Percentiles rank a stretch among this genome's conserved stretches.
phyloP scores from a whole-genome alignment of 2,888 invertebrate genomes.

The Drosophila kambysellisi region DNA sequence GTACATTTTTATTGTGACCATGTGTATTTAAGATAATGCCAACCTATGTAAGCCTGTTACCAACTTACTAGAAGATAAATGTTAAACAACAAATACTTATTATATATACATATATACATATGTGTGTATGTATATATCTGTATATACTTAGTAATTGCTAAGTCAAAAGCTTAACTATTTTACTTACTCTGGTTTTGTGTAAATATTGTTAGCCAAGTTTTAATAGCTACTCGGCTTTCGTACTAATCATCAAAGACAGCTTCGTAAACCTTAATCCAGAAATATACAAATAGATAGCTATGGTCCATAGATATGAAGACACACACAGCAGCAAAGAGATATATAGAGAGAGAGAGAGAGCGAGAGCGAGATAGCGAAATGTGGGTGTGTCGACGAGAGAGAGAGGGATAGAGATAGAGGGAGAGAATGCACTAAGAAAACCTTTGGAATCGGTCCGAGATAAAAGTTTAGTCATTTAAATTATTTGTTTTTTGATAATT shows the following conservation, averaged over 20 bases:
- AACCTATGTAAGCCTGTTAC: conserved; percentile 20
- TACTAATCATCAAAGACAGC: conserved; percentile 8
- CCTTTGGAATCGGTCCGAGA: background rate
- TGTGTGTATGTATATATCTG: conserved; percentile 6
- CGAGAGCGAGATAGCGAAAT: background rate
- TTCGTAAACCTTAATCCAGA: conserved; percentile 9
- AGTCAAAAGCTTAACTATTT: conserved; percentile 23
- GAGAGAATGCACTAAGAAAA: background rate
- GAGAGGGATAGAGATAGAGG: background rate
- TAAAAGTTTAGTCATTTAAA: background rate
- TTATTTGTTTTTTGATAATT: background rate
- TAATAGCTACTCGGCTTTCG: conserved; percentile 19
- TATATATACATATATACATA: background rate
- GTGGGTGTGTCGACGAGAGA: background rate
- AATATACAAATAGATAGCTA: conserved; percentile 5
- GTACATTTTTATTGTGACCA: background rate
- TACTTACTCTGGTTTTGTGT: conserved; percentile 25
- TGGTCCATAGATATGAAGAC: conserved; percentile 46
- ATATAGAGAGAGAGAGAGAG: background rate
- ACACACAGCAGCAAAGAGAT: background rate
- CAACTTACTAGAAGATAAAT: conserved; percentile 13
- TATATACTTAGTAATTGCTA: conserved; percentile 26
- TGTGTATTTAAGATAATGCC: conserved; percentile 19
- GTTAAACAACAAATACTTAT: background rate
- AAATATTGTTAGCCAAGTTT: conserved; percentile 37